Conservation (phyloP, 2,797 vertebrate genomes). For the Tiaroga cobitis region DNA sequence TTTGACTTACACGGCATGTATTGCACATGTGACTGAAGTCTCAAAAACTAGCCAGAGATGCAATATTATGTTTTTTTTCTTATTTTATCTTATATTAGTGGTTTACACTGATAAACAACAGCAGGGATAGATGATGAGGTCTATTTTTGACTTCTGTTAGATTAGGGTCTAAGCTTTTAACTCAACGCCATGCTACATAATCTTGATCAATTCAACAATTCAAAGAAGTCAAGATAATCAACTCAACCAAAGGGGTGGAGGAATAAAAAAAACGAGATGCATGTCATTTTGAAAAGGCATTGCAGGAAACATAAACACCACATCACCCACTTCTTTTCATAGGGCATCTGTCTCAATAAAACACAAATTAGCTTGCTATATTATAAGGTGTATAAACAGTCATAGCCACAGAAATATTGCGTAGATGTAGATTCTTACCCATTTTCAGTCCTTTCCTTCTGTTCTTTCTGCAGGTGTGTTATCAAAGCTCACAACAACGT, state of each 20-base stretch:
- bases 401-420: neutral
- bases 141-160: neutral
- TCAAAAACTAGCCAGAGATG: too few species aligned
- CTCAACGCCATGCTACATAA: neutral
- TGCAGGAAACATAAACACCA: neutral
- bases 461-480: neutral
- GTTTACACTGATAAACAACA: neutral
- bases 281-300: neutral
- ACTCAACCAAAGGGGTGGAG: neutral
- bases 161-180: neutral
- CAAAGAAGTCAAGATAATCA: neutral
- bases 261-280: neutral
- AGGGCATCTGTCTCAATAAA: neutral
- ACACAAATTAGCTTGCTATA: neutral
- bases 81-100: neutral
- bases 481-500: neutral
- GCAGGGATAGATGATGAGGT: neutral
- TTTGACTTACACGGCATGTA: neutral
- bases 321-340: neutral
- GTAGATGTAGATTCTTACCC: slow-evolving; percentile 14
- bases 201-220: neutral
- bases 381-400: neutral
- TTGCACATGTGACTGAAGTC: neutral
- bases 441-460: slow-evolving; percentile 1
- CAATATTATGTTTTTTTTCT: neutral